phyloP scores from a whole-genome alignment of 1,140 invertebrate genomes.

The Brachionus asplanchnoidis region DNA sequence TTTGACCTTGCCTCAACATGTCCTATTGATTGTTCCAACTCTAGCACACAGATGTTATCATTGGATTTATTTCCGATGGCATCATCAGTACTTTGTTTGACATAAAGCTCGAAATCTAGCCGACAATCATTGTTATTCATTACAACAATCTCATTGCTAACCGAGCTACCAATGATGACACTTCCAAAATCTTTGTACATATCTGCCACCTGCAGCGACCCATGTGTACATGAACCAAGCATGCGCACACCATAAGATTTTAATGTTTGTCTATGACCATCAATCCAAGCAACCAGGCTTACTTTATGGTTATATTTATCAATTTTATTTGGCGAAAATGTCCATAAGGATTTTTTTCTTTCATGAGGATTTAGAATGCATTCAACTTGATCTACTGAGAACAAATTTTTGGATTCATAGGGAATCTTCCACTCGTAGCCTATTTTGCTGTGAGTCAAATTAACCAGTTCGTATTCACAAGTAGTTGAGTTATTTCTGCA shows the following conservation, averaged over 20 bases:
- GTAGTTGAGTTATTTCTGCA: slow-evolving; percentile 50
- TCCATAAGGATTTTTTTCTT: slow-evolving; percentile 51
- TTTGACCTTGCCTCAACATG: slow-evolving; percentile 51
- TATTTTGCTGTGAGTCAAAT: slow-evolving; percentile 52
- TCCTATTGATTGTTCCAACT: slow-evolving; percentile 49
- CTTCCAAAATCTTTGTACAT: slow-evolving; percentile 54
- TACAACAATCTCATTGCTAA: slow-evolving; percentile 47
- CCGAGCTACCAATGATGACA: slow-evolving; percentile 55
- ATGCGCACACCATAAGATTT: not conserved
- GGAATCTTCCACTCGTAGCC: slow-evolving; percentile 54
- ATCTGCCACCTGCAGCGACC: slow-evolving; percentile 48
- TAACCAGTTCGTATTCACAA: slow-evolving; percentile 51
- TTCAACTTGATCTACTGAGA: slow-evolving; percentile 49
- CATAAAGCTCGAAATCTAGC: slow-evolving; percentile 49
- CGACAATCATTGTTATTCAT: slow-evolving; percentile 53
- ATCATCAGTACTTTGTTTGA: slow-evolving; percentile 50
- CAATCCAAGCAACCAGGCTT: slow-evolving; percentile 50
- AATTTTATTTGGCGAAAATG: slow-evolving; percentile 49
- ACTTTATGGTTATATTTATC: slow-evolving; percentile 54
- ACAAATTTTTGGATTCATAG: slow-evolving; percentile 46
- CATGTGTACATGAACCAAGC: slow-evolving; percentile 27
- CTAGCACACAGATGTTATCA: slow-evolving; percentile 46
- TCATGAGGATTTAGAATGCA: slow-evolving; percentile 55
- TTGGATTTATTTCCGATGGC: slow-evolving; percentile 43
- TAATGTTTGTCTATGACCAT: slow-evolving; percentile 50